Percentiles rank a stretch among this genome's conserved stretches.
These are phyloP conservation scores for Spongilla lacustris DNA, from an alignment of 37 sponge, comb jelly and placozoan genomes.

Conservation along the genomic window DNA sequence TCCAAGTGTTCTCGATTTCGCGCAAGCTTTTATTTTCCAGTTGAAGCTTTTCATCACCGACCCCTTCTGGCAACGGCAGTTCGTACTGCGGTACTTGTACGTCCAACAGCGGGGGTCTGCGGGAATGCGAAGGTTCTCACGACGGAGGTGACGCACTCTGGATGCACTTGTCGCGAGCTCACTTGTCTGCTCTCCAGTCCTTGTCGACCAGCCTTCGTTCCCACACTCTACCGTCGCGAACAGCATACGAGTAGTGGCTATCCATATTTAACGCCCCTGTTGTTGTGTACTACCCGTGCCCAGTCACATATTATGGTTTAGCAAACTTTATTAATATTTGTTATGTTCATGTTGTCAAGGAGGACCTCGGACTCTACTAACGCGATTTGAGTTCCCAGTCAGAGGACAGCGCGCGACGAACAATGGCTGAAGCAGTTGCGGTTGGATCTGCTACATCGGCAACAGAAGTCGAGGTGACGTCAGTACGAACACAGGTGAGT, in stretches of 20 bases:
- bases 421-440: not conserved
- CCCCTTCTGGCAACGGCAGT: conserved; percentile 77
- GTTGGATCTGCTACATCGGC: not conserved
- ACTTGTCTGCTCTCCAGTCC: conserved; percentile 68
- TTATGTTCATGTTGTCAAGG: not conserved
- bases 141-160: no score
- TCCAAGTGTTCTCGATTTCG: conserved; percentile 70
- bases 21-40: conserved; percentile 46
- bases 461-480: not conserved
- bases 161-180: not conserved
- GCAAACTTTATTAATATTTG: not conserved
- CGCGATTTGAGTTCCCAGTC: not conserved
- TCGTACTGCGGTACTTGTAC: conserved; percentile 68
- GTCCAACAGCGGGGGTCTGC: conserved; percentile 38
- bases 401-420: not conserved
- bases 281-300: not conserved
- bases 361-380: not conserved
- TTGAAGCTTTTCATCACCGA: conserved; percentile 60
- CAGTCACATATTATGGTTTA: not conserved
- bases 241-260: conserved; percentile 44
- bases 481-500: not conserved
- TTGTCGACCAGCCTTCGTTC: conserved; percentile 54
- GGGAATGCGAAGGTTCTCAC: not conserved
- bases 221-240: conserved; percentile 42
- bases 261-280: conserved; percentile 22